Percentiles rank a stretch among this genome's conserved stretches.
These are phyloP conservation scores for Anableps anableps DNA, from an alignment of 2,797 vertebrate genomes.

Conservation along the genomic window DNA sequence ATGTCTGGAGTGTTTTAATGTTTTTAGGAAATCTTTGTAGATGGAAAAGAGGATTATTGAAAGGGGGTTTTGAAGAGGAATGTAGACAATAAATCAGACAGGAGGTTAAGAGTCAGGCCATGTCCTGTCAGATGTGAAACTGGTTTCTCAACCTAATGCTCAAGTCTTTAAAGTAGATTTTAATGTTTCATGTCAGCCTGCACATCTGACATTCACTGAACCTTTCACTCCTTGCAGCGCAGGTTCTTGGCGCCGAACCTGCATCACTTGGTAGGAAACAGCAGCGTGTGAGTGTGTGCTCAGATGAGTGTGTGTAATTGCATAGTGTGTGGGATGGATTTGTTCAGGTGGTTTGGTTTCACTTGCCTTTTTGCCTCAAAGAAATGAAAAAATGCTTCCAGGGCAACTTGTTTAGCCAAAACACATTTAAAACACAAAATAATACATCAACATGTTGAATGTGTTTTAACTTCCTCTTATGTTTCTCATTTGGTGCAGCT, in stretches of 20 bases:
- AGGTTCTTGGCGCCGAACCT: conserved; percentile 56
- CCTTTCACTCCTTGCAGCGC: conserved; percentile 51
- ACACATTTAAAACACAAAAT: conserved; percentile 23
- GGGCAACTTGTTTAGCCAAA: conserved; percentile 22
- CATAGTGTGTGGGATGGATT: conserved; percentile 44
- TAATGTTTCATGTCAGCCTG: conserved; percentile 26
- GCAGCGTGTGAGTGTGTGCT: conserved; percentile 40
- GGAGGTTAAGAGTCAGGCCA: conserved; percentile 17
- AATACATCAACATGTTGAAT: conserved; percentile 12
- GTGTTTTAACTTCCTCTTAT: conserved; percentile 11
- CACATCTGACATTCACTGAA: conserved; percentile 59
- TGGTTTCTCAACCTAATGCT: conserved; percentile 20
- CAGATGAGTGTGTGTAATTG: conserved; percentile 31
- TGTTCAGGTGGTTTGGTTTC: conserved; percentile 37
- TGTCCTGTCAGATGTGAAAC: conserved; percentile 17
- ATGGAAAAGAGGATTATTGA: background rate
- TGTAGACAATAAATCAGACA: conserved; percentile 14
- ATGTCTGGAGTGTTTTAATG: conserved; percentile 2
- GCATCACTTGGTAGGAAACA: conserved; percentile 68
- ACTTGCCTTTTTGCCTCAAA: conserved; percentile 30
- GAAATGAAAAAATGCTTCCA: conserved; percentile 13
- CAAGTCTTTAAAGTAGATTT: conserved; percentile 46
- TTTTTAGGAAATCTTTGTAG: conserved; percentile 1
- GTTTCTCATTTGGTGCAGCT: background rate
- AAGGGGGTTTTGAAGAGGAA: background rate